Conservation (phyloP, 2,888 invertebrate species). For the Cyclophora albipunctata region DNA sequence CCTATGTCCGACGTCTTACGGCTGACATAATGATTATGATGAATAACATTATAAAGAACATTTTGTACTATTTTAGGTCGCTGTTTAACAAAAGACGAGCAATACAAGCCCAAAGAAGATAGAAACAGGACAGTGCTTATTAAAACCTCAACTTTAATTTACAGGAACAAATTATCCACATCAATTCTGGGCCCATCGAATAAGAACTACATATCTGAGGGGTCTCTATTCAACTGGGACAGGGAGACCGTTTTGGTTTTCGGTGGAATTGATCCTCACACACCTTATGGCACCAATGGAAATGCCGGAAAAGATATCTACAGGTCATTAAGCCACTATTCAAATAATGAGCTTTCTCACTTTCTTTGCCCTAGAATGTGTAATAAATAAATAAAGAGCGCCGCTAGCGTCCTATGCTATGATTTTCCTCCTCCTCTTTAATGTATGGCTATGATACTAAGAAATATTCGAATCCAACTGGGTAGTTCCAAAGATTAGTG, state of each 20-base stretch:
- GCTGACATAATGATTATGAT: too few species aligned
- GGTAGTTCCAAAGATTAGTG: too few species aligned
- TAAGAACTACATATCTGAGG: constrained; percentile 63
- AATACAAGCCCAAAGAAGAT: not conserved
- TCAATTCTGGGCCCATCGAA: constrained; percentile 63
- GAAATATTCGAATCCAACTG: too few species aligned
- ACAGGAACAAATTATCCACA: constrained; percentile 60
- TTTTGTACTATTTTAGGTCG: not conserved
- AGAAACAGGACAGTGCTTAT: too few species aligned
- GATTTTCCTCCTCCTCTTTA: too few species aligned
- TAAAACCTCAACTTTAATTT: constrained; percentile 1
- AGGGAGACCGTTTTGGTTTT: constrained; percentile 79
- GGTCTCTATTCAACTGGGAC: constrained; percentile 74
- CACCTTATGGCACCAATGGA: constrained; percentile 65
- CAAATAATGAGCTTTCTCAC: too few species aligned
- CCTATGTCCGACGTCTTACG: too few species aligned
- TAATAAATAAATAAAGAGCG: not conserved
- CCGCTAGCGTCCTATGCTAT: too few species aligned
- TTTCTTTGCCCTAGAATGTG: too few species aligned
- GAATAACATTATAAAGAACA: not conserved
- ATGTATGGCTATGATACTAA: too few species aligned
- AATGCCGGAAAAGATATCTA: constrained; percentile 79
- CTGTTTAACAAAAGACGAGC: not conserved
- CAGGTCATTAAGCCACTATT: constrained; percentile 31
- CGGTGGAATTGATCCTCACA: constrained; percentile 81